Conservation (phyloP, 1,140 invertebrate species). For the Aphaenogaster rudis region DNA sequence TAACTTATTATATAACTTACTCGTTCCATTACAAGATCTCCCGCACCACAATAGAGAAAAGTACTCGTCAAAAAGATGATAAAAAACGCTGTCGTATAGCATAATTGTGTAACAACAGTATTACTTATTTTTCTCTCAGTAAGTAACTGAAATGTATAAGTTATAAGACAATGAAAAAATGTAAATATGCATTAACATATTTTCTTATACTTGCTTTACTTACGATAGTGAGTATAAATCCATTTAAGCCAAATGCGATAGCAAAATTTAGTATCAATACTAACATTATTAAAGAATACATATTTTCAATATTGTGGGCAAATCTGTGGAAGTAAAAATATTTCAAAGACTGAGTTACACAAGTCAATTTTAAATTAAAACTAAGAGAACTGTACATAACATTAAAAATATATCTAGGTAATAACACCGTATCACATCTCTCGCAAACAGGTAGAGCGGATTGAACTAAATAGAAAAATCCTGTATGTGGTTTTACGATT, state of each 20-base stretch:
- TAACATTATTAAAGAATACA: not conserved
- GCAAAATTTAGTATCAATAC: not conserved
- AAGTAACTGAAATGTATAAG: not conserved
- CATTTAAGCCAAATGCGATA: slow-evolving; percentile 8
- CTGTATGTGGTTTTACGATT: too few relatives aligned
- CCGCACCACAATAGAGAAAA: slow-evolving; percentile 4
- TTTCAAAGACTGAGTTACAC: not conserved
- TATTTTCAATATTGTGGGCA: slow-evolving; percentile 6
- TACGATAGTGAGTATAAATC: slow-evolving; percentile 16
- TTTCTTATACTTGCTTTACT: too few relatives aligned
- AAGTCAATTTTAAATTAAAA: not conserved
- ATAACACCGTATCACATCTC: too few relatives aligned
- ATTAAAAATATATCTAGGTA: too few relatives aligned
- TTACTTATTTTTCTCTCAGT: not conserved
- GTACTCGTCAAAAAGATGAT: not conserved
- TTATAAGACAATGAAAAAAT: not conserved
- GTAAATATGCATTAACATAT: not conserved
- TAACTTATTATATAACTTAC: slow-evolving; percentile 11
- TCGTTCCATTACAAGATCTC: not conserved
- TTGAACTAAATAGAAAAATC: too few relatives aligned
- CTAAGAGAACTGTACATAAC: not conserved
- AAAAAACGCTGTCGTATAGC: too few relatives aligned
- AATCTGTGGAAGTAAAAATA: not conserved
- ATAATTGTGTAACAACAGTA: not conserved
- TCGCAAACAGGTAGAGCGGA: too few relatives aligned